Base-by-base conservation (phyloP, 2,888 invertebrate genomes). In the Oegoconia quadripuncta region DNA sequence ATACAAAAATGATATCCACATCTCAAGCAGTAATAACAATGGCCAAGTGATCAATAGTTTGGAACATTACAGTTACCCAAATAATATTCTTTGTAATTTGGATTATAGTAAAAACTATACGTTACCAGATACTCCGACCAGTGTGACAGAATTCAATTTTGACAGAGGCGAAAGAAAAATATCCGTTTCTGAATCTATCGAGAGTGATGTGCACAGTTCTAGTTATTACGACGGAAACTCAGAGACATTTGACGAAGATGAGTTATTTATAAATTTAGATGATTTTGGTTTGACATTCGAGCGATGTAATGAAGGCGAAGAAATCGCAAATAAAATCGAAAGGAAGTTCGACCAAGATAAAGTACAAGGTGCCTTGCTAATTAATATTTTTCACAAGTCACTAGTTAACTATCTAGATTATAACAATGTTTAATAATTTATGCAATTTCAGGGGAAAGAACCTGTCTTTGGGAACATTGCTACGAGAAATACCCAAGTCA, bases 401-500 rank as follows among this genome's bases (percentile, higher is more conserved):
- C 7, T 22, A 8, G 22, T n/a, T n/a, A n/a, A n/a, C n/a, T n/a
- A n/a, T n/a, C n/a, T n/a, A n/a, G n/a, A n/a, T n/a, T n/a, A n/a
- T n/a, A n/a, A n/a, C n/a, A n/a, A n/a, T n/a, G n/a, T n/a, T n/a
- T n/a, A 25, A 6, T 23, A 25, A 25, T 25, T 11, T 25, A 11
- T 23, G 7, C 23, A 9, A 13, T 77, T 74, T 47, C 52, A 88
- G 88, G 79, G 46, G 88, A 88, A 54, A 64, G 79, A 53, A 59
- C 72, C 12, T 98, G 98, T 70, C 91, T 92, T 54, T 98, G 98
- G 98, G 92, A 93, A 43, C 92, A 93, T 42, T 98, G 98, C 70
- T 93, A 92, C 54, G 90, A 92, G 59, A 90, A 91, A 52, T 97
- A 95, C 76, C 89, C 92, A 2, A 92, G 92, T 50, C 97, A 97